Evolutionary conservation across 2,888 invertebrate species (phyloP).

Genomic region (Drosophila ustulata): DNA sequence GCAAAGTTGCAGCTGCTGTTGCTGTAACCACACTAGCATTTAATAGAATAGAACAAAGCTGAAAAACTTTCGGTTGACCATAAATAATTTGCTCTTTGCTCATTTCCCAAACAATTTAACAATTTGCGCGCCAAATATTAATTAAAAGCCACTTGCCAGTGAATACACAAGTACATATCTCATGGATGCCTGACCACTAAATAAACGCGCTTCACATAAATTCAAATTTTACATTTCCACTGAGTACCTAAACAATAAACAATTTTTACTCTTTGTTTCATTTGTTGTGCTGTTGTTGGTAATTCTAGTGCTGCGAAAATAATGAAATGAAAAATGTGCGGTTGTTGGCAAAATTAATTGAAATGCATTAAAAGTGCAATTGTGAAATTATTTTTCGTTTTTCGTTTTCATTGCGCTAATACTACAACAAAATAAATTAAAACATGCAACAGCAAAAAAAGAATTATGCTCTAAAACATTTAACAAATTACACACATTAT

Average conservation of each 20-base stretch:
- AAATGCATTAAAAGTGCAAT: constrained; percentile 71
- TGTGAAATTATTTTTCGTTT: constrained; percentile 57
- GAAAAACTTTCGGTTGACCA: constrained; percentile 40
- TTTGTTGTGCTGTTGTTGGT: constrained; percentile 6
- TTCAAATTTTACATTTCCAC: constrained; percentile 45
- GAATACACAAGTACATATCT: constrained; percentile 30
- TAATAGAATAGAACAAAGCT: constrained; percentile 36
- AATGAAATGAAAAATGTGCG: constrained; percentile 72
- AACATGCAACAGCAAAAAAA: neutral
- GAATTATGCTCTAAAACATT: constrained; percentile 23
- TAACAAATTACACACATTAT: constrained; percentile 29
- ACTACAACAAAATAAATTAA: constrained; percentile 11
- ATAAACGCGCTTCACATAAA: constrained; percentile 73
- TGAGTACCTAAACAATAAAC: constrained; percentile 16
- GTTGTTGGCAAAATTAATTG: constrained; percentile 73
- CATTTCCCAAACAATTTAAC: constrained; percentile 63
- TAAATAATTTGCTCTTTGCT: constrained; percentile 54
- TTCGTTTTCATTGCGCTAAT: constrained; percentile 19
- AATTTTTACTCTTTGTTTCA: constrained; percentile 9
- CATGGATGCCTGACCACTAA: constrained; percentile 65
- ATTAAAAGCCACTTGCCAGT: constrained; percentile 62
- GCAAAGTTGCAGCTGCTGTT: constrained; percentile 51
- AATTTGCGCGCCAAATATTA: constrained; percentile 64
- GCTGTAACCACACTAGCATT: constrained; percentile 49
- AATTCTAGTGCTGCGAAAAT: constrained; percentile 38